Base-by-base conservation (phyloP, 35 echinoderm and acorn worm genomes). In the Chiridota heheva region DNA sequence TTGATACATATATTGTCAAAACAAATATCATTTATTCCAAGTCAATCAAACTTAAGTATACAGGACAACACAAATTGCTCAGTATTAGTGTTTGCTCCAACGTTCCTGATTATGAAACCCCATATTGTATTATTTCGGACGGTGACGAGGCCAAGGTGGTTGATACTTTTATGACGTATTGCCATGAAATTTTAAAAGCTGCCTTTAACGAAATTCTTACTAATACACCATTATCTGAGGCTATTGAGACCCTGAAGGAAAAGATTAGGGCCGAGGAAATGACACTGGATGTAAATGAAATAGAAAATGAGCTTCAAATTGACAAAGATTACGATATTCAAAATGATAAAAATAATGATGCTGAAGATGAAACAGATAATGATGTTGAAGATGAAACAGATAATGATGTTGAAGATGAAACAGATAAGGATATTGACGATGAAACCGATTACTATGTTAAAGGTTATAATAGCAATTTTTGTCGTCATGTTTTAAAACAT, bases 11-110 rank as follows among this genome's bases (percentile, higher is more conserved):
- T n/a, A 44, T 76, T 18, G 72, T 55, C 22, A 76, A 55, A 40
- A 32, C 6, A 26, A 35, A 76, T 49, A 32, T 76, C 63, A 67
- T 72, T 3, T 29, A 40, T 17, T 67, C 63, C 30, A 67, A 67
- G 30, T 18, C 26, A 3, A 1, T 35, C 22, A 73, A 73, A 45
- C 22, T 73, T 29, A 47, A 73, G 42, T 73, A 73, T 43, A 42
- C 47, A 20, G 7, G 69, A 10, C 42, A 73, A 73, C 42, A 73
- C 69, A 73, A 73, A 24, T 60, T 77, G 55, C 55, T 77, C 41
- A 73, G 70, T 73, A 29, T 73, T 46, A 73, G 70, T 18, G 70
- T 73, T 3, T 73, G 70, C 3, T 77, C 73, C 3, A 77, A 77
- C 28, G 73, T 70, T 7, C 39, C 42, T 7, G 43, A 33, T 2